Conservation (phyloP, 2,888 invertebrate species). For the Amphimallon solstitiale region DNA sequence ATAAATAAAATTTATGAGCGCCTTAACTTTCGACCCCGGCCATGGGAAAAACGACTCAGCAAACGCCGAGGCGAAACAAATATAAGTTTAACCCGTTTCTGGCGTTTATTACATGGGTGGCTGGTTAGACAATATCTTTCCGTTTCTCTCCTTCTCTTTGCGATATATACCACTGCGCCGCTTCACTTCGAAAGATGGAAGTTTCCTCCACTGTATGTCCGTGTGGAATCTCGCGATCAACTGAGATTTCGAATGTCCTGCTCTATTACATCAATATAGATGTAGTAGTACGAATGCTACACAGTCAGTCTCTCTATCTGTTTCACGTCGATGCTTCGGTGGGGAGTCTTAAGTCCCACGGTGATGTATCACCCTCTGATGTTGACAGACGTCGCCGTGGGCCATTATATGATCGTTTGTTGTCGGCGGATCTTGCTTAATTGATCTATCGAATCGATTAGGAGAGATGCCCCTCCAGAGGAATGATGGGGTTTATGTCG, state of each 20-base stretch:
- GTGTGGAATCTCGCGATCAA: slow-evolving; percentile 43
- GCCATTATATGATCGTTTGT: slow-evolving; percentile 40
- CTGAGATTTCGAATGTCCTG: slow-evolving; percentile 29
- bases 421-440: slow-evolving; percentile 28
- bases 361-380: slow-evolving; percentile 35
- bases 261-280: too few relatives aligned
- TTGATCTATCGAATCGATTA: slow-evolving; percentile 32
- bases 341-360: slow-evolving; percentile 1
- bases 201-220: not conserved
- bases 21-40: slow-evolving; percentile 20
- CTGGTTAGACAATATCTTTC: slow-evolving; percentile 48
- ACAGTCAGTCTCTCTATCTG: slow-evolving; percentile 4
- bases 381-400: slow-evolving; percentile 38
- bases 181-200: slow-evolving; percentile 40
- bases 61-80: slow-evolving; percentile 25
- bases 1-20: slow-evolving; percentile 36
- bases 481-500: not conserved
- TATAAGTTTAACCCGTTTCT: slow-evolving; percentile 37
- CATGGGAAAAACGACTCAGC: slow-evolving; percentile 25
- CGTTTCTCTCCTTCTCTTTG: not conserved
- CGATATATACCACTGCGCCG: too few relatives aligned
- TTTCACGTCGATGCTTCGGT: not conserved
- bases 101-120: slow-evolving; percentile 48
- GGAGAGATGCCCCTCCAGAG: slow-evolving; percentile 2
- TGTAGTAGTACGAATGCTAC: too few relatives aligned